Conservation (phyloP, 2,888 invertebrate genomes). For the Nycteola revayana region DNA sequence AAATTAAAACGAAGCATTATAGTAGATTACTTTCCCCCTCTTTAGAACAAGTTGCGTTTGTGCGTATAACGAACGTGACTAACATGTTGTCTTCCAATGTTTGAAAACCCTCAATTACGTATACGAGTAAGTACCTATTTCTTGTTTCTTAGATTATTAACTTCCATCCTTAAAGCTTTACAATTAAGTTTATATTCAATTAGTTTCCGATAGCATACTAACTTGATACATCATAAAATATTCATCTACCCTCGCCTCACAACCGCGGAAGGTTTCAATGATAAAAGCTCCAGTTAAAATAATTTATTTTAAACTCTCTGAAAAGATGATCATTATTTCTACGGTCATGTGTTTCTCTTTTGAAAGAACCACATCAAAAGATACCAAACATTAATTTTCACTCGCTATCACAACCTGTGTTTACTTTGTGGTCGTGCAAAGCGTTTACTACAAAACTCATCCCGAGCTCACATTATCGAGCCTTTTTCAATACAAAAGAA, state of each 20-base stretch:
- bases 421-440: constrained; percentile 25
- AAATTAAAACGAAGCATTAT: constrained; percentile 77
- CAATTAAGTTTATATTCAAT: constrained; percentile 17
- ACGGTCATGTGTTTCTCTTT: constrained; percentile 12
- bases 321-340: constrained; percentile 15
- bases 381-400: constrained; percentile 21
- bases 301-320: constrained; percentile 6
- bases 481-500: constrained; percentile 19
- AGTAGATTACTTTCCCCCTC: constrained; percentile 71
- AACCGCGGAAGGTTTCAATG: constrained; percentile 7
- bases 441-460: constrained; percentile 15
- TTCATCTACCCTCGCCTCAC: constrained; percentile 8
- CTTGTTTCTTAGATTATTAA: constrained; percentile 18
- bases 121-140: no score
- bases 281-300: neutral
- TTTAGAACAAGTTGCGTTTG: constrained; percentile 54
- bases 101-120: constrained; percentile 26
- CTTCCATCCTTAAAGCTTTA: constrained; percentile 15
- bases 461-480: constrained; percentile 15
- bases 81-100: constrained; percentile 37
- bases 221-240: constrained; percentile 13
- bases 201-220: constrained; percentile 2
- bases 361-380: constrained; percentile 32
- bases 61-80: constrained; percentile 42
- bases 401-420: constrained; percentile 21